phyloP scores from a whole-genome alignment of 1,140 invertebrate genomes.

The Neodiprion pinetum region DNA sequence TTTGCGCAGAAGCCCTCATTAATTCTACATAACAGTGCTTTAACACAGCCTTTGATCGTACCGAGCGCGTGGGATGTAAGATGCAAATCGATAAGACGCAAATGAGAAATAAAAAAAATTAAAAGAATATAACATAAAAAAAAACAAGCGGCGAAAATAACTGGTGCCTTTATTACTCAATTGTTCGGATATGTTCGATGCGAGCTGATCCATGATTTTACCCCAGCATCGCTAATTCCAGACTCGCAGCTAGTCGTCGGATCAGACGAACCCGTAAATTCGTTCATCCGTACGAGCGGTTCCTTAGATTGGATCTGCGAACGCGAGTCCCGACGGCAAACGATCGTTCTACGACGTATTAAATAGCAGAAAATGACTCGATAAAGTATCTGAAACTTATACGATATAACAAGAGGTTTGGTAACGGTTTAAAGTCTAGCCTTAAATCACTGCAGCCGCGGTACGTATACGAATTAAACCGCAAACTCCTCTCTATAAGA shows the following conservation, averaged over 20 bases:
- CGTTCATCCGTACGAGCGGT: not conserved
- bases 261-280: not conserved
- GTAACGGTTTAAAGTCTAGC: not conserved
- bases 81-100: not conserved
- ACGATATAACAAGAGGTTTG: not conserved
- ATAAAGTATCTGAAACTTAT: not conserved
- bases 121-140: not conserved
- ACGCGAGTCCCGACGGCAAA: too few relatives aligned
- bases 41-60: slow-evolving; percentile 2
- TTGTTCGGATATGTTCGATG: not conserved
- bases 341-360: too few relatives aligned
- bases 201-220: not conserved
- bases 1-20: not conserved
- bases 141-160: not conserved
- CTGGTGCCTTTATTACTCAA: not conserved
- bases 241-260: not conserved
- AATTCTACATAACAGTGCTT: not conserved
- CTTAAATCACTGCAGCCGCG: not conserved
- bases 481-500: not conserved
- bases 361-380: too few relatives aligned
- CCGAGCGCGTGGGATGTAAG: not conserved
- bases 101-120: not conserved
- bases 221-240: not conserved
- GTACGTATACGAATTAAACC: not conserved
- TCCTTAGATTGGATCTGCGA: not conserved